Evolutionary conservation across 2,888 invertebrate genomes (phyloP), one percentile per base, ranked within the genome.

Genomic region (Athrips mouffetella): DNA sequence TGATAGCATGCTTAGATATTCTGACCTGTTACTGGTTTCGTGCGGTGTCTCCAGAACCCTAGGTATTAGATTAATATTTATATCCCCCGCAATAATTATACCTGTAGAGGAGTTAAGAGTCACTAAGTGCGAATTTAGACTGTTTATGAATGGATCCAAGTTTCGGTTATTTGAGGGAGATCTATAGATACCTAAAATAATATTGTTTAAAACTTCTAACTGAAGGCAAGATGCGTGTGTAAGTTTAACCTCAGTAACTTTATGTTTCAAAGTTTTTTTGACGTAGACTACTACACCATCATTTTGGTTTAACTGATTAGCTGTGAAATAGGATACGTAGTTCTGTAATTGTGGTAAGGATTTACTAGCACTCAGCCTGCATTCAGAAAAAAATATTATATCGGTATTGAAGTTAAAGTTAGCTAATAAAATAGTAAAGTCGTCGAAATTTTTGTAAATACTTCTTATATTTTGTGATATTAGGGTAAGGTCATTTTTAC

Each of bases 111-210:
- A 18, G 29, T 15, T 45, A 45, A 5, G 54, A 39, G 15, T 51
- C 42, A 35, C 16, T 23, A n/a, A n/a, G n/a, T n/a, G n/a, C n/a
- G n/a, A n/a, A 30, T 47, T 44, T 18, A 54, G 37, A 7, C 48
- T 48, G 15, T 52, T 35, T 23, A 51, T 45, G 46, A 55, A 55
- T 10, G 3, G 21, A 5, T 31, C 31, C 13, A 53, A 49, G 23
- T 53, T 51, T 4, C 11, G 6, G 31, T 48, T 50, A 6, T n/a
- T n/a, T n/a, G 53, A 52, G 0, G 55, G 55, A 3, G 58, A 55
- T 1, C 53, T 44, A 40, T 52, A 55, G 16, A 54, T 54, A 16
- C 49, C 44, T 11, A 53, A 35, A 16, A 35, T 35, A 3, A 39
- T 29, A 29, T 15, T 4, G 29, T 48, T 29, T 7, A 33, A 3